phyloP scores from a whole-genome alignment of 2,113 vertebrate genomes.

The Odocoileus hemionus region DNA sequence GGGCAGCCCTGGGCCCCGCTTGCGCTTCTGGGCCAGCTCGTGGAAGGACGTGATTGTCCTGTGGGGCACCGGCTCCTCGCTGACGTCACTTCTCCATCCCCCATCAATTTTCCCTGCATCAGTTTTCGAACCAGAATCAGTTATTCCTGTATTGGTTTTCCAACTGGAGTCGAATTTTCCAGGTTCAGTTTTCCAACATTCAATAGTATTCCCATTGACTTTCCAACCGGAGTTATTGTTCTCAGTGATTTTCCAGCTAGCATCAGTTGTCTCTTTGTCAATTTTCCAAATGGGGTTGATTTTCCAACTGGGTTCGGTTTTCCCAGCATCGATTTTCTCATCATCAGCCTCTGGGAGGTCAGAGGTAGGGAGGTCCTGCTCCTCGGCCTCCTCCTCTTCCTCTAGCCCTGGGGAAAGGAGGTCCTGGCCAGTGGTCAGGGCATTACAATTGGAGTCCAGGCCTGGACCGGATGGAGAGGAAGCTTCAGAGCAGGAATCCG shows the following conservation, averaged over 20 bases:
- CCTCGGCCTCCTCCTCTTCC: slow-evolving; percentile 42
- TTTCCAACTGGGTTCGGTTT: slow-evolving; percentile 66
- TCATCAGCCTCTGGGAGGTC: slow-evolving; percentile 62
- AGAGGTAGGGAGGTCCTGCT: slow-evolving; percentile 41
- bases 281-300: slow-evolving; percentile 74
- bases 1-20: slow-evolving; percentile 69
- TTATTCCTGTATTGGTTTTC: not conserved
- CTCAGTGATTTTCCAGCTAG: slow-evolving; percentile 47
- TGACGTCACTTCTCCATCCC: slow-evolving; percentile 66
- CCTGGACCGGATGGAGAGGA: not conserved
- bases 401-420: not conserved
- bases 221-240: slow-evolving; percentile 37
- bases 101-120: slow-evolving; percentile 39
- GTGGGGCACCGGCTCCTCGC: slow-evolving; percentile 59
- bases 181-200: slow-evolving; percentile 27
- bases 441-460: slow-evolving; percentile 82
- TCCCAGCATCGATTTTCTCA: slow-evolving; percentile 43
- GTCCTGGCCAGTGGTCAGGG: slow-evolving; percentile 44
- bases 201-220: not conserved
- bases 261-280: slow-evolving; percentile 39
- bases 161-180: slow-evolving; percentile 8
- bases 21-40: slow-evolving; percentile 90
- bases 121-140: slow-evolving; percentile 1
- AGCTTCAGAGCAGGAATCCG: slow-evolving; percentile 1
- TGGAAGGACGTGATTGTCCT: slow-evolving; percentile 90